Percentiles rank a stretch among this genome's conserved stretches.
Evolutionary conservation across 2,113 vertebrate species (phyloP).

Genomic region (Micronycteris hirsuta): DNA sequence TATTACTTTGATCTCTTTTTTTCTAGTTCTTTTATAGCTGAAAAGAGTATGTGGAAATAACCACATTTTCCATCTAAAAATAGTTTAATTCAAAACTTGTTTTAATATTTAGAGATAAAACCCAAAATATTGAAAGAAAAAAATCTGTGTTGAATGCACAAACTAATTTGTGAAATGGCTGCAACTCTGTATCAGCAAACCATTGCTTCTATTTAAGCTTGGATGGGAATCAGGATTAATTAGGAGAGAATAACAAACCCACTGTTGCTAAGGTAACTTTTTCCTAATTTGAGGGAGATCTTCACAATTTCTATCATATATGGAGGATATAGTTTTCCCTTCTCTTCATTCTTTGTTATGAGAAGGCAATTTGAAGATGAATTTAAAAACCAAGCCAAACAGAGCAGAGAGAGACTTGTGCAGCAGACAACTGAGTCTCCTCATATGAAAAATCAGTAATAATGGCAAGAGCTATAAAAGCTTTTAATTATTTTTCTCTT

Average conservation of each 20-base stretch:
- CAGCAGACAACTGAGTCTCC: not conserved
- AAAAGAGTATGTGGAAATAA: not conserved
- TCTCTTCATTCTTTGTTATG: not conserved
- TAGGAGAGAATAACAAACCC: not conserved
- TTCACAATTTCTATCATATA: not conserved
- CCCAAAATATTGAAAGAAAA: not conserved
- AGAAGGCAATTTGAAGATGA: not conserved
- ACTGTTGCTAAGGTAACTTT: not conserved
- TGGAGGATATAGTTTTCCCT: not conserved
- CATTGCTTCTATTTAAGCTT: not conserved
- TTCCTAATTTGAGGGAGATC: not conserved
- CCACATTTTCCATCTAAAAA: not conserved
- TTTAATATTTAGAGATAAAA: not conserved
- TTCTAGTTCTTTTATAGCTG: not conserved
- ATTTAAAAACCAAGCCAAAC: not conserved
- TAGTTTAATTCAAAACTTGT: not conserved
- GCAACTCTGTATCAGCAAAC: not conserved
- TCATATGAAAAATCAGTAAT: not conserved
- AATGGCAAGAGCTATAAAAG: not conserved
- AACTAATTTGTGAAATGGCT: not conserved
- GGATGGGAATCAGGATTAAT: not conserved
- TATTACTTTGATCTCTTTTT: not conserved
- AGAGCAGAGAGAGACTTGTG: not conserved
- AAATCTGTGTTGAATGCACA: not conserved
- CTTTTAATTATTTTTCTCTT: not conserved